phyloP scores from a whole-genome alignment of 2,888 invertebrate species.

The Tholera decimalis region DNA sequence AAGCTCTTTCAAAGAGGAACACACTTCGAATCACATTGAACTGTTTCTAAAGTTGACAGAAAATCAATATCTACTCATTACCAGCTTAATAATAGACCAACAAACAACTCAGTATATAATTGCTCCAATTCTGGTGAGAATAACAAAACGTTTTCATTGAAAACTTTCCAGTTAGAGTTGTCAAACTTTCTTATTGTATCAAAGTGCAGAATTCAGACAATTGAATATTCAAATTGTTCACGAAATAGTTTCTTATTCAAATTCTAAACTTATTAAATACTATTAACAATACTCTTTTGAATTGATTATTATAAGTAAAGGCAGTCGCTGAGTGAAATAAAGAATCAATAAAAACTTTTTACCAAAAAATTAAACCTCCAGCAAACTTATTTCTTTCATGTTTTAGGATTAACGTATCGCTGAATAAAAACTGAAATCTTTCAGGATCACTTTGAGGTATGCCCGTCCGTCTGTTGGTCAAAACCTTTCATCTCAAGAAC shows the following conservation, averaged over 20 bases:
- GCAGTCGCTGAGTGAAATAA: not conserved
- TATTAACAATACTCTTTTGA: not conserved
- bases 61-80: conserved; percentile 41
- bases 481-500: too few species aligned
- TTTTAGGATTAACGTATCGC: too few species aligned
- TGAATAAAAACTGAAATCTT: too few species aligned
- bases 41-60: not conserved
- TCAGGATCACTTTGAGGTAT: too few species aligned
- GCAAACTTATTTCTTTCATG: too few species aligned
- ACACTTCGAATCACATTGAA: not conserved
- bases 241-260: conserved; percentile 7
- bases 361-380: too few species aligned
- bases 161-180: conserved; percentile 31
- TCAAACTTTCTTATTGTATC: conserved; percentile 24
- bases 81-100: conserved; percentile 39
- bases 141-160: conserved; percentile 39
- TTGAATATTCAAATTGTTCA: conserved; percentile 39
- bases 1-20: too few species aligned
- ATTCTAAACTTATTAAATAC: not conserved
- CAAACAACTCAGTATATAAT: conserved; percentile 38
- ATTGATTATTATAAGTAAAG: not conserved
- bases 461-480: too few species aligned
- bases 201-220: conserved; percentile 3
- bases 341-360: not conserved
- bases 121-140: conserved; percentile 33